Evolutionary conservation across 1,140 invertebrate species (phyloP).

Genomic region (Procambarus clarkii): DNA sequence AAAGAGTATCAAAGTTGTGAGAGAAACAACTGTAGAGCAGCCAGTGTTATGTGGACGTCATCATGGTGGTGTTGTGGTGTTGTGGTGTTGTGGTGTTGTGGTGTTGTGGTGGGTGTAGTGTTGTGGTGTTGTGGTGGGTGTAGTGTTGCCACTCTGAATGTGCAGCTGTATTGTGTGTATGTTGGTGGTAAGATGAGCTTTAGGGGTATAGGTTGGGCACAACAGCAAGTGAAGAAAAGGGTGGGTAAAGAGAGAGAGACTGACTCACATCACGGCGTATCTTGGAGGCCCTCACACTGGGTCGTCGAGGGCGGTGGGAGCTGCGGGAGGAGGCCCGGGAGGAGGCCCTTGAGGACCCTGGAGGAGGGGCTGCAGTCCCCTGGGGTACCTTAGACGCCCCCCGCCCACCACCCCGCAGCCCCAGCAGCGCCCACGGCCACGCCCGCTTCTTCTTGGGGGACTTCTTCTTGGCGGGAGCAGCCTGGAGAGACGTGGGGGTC

Average conservation of each 20-base stretch:
- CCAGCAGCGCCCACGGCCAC: conserved; percentile 44
- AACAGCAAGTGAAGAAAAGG: not conserved
- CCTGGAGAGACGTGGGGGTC: conserved; percentile 29
- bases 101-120: no score
- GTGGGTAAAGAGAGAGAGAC: no score
- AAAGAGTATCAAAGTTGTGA: no score
- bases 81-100: not conserved
- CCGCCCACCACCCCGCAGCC: conserved; percentile 20
- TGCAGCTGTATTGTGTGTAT: not conserved
- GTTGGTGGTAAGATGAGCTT: not conserved
- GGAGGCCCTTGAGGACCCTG: conserved; percentile 26
- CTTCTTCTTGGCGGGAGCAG: conserved; percentile 45
- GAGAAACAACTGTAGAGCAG: no score
- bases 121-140: not conserved
- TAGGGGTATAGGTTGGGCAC: not conserved
- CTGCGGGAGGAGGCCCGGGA: conserved; percentile 44
- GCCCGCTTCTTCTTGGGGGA: conserved; percentile 39
- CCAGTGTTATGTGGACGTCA: no score
- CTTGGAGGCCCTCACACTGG: conserved; percentile 41
- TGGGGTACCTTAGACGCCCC: not conserved
- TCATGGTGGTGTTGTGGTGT: no score
- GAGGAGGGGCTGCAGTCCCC: not conserved
- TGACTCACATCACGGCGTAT: conserved; percentile 41
- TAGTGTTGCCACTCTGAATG: not conserved
- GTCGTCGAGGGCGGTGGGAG: conserved; percentile 37